Evolutionary conservation across 2,113 vertebrate species (phyloP), one percentile per base, ranked within the genome.

Genomic region (Poeciliopsis prolifica): DNA sequence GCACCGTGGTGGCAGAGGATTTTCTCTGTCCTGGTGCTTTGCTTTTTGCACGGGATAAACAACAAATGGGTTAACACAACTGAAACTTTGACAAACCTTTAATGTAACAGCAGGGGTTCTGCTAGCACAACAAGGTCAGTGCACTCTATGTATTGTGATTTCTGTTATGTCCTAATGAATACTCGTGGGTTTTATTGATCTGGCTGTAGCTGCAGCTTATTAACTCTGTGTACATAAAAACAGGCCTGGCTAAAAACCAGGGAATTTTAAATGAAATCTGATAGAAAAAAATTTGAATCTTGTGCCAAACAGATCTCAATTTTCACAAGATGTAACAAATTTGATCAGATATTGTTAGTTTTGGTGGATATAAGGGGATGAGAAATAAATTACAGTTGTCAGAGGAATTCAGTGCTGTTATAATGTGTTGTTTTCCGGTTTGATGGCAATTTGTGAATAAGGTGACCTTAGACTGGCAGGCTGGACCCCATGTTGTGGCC

Each of bases 381-480:
- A 78, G 72, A 61, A 29, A 75, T 75, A 12, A 65, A 80, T 79
- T 54, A n/a, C 54, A 65, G 51, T 67, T 85, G 79, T 83, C 70
- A 42, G 72, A 61, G 24, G 66, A 65, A 66, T 82, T 72, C 31
- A 68, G 74, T 69, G 65, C 74, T 73, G 44, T 73, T 85, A 84
- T 88, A 86, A 87, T 84, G 84, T 91, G 78, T 66, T 75, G 65
- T 75, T 86, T 71, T 81, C 61, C 54, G 11, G 69, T 30, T 51
- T 81, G 79, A 87, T 74, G 48, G 86, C 54, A 83, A 87, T 77
- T 76, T 85, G 70, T 37, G 76, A 75, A 62, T 51, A 22, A 67
- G 33, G 40, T 79, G 76, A 85, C 87, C 83, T 85, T 81, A 76
- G 63, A 68, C 61, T 73, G 54, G 33, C 51, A 78, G 70, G 73